Conservation (phyloP, 2,888 invertebrate species). For the Heliconius hortense region DNA sequence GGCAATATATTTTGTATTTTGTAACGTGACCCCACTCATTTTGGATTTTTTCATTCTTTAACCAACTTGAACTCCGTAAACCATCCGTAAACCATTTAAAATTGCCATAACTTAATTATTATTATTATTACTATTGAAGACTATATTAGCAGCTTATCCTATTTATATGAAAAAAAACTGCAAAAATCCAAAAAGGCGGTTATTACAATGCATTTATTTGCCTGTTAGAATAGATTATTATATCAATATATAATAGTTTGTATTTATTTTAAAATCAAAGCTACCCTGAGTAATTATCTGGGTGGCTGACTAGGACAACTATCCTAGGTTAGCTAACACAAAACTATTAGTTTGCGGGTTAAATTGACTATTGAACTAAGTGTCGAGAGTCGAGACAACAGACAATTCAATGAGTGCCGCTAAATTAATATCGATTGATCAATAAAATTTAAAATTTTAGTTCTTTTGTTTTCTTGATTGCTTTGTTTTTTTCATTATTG, state of each 20-base stretch:
- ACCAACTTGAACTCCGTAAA: background rate
- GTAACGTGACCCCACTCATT: background rate
- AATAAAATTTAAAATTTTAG: background rate
- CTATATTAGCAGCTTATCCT: background rate
- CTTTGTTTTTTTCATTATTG: too few relatives aligned
- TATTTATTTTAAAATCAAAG: conserved; percentile 7
- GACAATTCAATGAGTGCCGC: background rate
- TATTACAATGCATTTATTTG: background rate
- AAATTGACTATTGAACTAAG: conserved; percentile 28
- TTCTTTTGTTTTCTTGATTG: too few relatives aligned
- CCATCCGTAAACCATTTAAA: too few relatives aligned
- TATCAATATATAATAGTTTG: background rate
- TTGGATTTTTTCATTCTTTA: background rate
- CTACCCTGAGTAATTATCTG: conserved; percentile 6
- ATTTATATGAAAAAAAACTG: background rate
- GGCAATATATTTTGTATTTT: background rate
- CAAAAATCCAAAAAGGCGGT: background rate
- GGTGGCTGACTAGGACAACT: conserved; percentile 19
- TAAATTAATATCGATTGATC: background rate
- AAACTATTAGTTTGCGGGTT: conserved; percentile 19
- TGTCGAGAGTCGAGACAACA: conserved; percentile 5
- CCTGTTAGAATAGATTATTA: background rate
- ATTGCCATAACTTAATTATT: background rate
- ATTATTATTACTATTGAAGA: background rate
- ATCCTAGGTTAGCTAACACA: conserved; percentile 31